Percentiles rank a stretch among this genome's conserved stretches.
Conservation (phyloP, 2,797 vertebrate species). For the Sardinella longiceps region DNA sequence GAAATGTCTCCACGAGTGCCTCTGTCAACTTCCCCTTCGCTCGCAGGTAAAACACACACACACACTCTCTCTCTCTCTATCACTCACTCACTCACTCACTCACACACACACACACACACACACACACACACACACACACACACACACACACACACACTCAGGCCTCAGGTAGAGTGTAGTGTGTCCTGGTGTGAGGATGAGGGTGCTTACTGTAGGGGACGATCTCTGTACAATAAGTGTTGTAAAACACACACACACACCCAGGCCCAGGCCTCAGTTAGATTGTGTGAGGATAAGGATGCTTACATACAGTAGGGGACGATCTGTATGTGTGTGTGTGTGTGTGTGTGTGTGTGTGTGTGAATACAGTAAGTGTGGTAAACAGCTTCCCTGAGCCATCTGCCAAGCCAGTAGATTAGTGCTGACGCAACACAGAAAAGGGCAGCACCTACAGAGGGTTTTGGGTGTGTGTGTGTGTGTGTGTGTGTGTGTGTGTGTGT, state of each 20-base stretch:
- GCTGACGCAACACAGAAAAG: not conserved
- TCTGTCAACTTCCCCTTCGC: slow-evolving; percentile 95
- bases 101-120: not conserved
- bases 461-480: not conserved
- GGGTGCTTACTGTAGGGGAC: not conserved
- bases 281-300: too few species aligned
- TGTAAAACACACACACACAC: too few species aligned
- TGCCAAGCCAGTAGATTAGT: not conserved
- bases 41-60: slow-evolving; percentile 79
- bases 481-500: slow-evolving; percentile 10
- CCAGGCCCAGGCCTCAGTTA: not conserved
- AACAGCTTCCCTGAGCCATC: slow-evolving; percentile 5
- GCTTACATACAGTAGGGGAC: too few species aligned
- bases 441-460: not conserved
- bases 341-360: too few species aligned
- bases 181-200: not conserved
- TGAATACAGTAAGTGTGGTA: not conserved
- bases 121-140: not conserved
- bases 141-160: too few species aligned
- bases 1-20: slow-evolving; percentile 87
- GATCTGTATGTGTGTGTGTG: too few species aligned
- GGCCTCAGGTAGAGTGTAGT: not conserved
- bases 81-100: not conserved
- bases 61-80: not conserved
- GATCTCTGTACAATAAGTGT: too few species aligned